phyloP scores from a whole-genome alignment of 1,140 invertebrate species.

The Chrysoperla carnea region DNA sequence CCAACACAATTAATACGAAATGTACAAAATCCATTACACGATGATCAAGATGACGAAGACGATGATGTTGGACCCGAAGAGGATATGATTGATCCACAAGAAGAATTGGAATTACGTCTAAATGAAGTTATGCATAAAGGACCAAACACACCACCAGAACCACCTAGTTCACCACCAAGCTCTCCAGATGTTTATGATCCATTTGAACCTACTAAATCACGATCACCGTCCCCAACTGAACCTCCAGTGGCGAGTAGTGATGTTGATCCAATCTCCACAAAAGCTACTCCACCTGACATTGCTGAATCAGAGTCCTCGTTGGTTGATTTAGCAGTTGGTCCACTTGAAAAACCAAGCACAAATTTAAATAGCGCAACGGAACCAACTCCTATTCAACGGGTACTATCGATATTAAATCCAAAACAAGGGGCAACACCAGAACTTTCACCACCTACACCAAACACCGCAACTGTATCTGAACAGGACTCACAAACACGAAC shows the following conservation, averaged over 20 bases:
- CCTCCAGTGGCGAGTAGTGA: slow-evolving; percentile 8
- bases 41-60: slow-evolving; percentile 25
- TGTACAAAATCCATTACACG: slow-evolving; percentile 40
- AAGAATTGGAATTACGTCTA: slow-evolving; percentile 23
- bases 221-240: slow-evolving; percentile 29
- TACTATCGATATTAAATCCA: too few species aligned
- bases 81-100: slow-evolving; percentile 22
- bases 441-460: neutral
- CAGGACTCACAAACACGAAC: neutral
- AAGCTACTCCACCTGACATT: slow-evolving; percentile 9
- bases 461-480: neutral
- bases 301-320: slow-evolving; percentile 14
- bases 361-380: neutral
- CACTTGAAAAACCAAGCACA: neutral
- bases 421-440: neutral
- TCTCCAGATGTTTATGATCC: slow-evolving; percentile 70
- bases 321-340: slow-evolving; percentile 2
- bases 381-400: neutral
- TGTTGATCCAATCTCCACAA: slow-evolving; percentile 2
- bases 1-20: slow-evolving; percentile 32
- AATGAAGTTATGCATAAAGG: slow-evolving; percentile 23
- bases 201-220: slow-evolving; percentile 70
- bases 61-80: slow-evolving; percentile 15
- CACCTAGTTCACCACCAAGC: slow-evolving; percentile 37
- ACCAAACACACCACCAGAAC: slow-evolving; percentile 44